Base-by-base conservation (phyloP, 2,113 vertebrate species). In the Sialia sialis region DNA sequence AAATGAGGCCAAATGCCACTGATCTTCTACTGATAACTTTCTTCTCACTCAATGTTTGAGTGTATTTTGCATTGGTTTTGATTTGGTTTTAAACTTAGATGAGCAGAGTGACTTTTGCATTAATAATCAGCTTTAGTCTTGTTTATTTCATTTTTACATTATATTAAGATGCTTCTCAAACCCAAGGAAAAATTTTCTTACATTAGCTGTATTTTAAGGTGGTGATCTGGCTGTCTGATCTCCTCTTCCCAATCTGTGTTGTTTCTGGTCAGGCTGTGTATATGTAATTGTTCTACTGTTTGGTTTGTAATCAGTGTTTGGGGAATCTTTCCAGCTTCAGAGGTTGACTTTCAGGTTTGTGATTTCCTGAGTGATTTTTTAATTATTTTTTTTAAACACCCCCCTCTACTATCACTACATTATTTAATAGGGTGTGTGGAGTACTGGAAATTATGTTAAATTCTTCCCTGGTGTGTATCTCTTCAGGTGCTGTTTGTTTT, bases 291-390 rank as follows among this genome's bases (percentile, higher is more conserved):
- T 91, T 80, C 51, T 59, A 4, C 75, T 95, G 60, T 93, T 94
- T 83, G 55, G 63, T 94, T 94, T 95, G 75, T 84, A 88, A 80
- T 94, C 55, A 70, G 91, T 56, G 51, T 70, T 93, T 95, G 76
- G 63, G 91, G 87, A 93, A 44, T 56, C 63, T 88, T 93, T 94
- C 91, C 93, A 93, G 1, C 43, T 88, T 87, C 20, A 83, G 84
- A 80, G 62, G 43, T 55, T 90, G 84, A 69, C 70, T 73, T 91
- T 62, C 63, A 90, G 63, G 51, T 87, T 85, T 91, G 51, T 83
- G 60, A 87, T 94, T 94, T 91, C 64, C 70, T 62, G 30, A 70
- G n/a, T 48, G 13, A 29, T 58, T 83, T 89, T 66, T 5, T 5
- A 12, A 9, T 18, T 26, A 9, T 51, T 48, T 48, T n/a, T 30